phyloP scores from a whole-genome alignment of 2,888 invertebrate genomes.

The Euplexia lucipara region DNA sequence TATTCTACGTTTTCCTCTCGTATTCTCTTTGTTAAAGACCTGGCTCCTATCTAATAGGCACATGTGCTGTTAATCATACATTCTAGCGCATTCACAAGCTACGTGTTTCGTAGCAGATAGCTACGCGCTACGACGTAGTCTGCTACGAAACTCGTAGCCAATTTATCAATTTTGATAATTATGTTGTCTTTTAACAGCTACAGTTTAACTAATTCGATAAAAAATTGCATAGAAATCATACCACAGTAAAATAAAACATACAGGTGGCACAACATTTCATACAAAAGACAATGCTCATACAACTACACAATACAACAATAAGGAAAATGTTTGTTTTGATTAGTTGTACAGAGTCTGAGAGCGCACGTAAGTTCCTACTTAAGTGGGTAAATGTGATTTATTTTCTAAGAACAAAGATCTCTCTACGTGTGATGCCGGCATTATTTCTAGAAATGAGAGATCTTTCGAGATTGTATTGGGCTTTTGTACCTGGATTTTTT shows the following conservation, averaged over 20 bases:
- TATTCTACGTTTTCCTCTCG: too few species aligned
- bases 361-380: conserved; percentile 61
- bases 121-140: too few species aligned
- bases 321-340: conserved; percentile 69
- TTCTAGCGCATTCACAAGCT: too few species aligned
- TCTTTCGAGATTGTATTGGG: conserved; percentile 15
- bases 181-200: too few species aligned
- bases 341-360: conserved; percentile 64
- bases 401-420: conserved; percentile 60
- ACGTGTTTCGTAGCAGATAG: too few species aligned
- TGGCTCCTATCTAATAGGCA: too few species aligned
- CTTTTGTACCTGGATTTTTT: not conserved
- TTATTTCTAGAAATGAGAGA: conserved; percentile 31
- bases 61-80: too few species aligned
- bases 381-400: conserved; percentile 71
- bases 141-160: too few species aligned
- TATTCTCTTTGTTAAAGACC: too few species aligned
- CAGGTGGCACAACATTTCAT: conserved; percentile 16
- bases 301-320: conserved; percentile 46
- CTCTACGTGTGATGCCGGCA: conserved; percentile 20
- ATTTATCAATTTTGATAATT: too few species aligned
- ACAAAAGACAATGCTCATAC: conserved; percentile 27
- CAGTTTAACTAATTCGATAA: too few species aligned
- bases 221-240: not conserved
- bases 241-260: conserved; percentile 1